phyloP scores from a whole-genome alignment of 1,140 invertebrate species.

The Palaemon carinicauda region DNA sequence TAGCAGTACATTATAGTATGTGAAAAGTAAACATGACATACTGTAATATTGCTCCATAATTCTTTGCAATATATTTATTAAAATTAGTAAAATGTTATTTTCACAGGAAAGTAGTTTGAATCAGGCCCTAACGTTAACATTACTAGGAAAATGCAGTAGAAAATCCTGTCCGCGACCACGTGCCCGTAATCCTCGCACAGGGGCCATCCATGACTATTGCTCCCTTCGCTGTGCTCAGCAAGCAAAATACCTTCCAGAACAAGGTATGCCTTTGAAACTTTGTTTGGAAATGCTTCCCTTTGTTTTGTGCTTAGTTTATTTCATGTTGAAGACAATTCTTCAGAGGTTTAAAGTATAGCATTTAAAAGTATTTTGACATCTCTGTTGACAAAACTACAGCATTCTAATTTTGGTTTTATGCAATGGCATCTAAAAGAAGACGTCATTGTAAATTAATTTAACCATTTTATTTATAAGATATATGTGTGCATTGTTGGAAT shows the following conservation, averaged over 20 bases:
- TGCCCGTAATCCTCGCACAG: slow-evolving; percentile 68
- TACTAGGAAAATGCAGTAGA: slow-evolving; percentile 63
- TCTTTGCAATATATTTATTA: background rate
- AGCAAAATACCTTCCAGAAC: slow-evolving; percentile 59
- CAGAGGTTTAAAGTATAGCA: too few species aligned
- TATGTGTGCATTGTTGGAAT: too few species aligned
- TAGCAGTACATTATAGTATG: too few species aligned
- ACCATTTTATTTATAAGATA: too few species aligned
- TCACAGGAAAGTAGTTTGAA: slow-evolving; percentile 57
- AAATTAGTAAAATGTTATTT: background rate
- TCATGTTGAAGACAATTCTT: too few species aligned
- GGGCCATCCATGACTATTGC: slow-evolving; percentile 68
- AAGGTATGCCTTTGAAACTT: slow-evolving; percentile 55
- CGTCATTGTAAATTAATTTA: too few species aligned
- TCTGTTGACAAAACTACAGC: too few species aligned
- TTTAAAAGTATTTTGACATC: too few species aligned
- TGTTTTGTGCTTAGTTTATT: too few species aligned
- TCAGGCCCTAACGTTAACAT: slow-evolving; percentile 52
- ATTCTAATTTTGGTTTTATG: too few species aligned
- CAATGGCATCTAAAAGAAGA: too few species aligned
- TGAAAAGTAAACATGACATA: background rate
- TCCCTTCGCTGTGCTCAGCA: slow-evolving; percentile 66
- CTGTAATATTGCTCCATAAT: too few species aligned
- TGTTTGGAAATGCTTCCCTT: background rate
- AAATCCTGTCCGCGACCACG: slow-evolving; percentile 65